Base-by-base conservation (phyloP, 2,113 vertebrate species). In the Austrofundulus limnaeus region DNA sequence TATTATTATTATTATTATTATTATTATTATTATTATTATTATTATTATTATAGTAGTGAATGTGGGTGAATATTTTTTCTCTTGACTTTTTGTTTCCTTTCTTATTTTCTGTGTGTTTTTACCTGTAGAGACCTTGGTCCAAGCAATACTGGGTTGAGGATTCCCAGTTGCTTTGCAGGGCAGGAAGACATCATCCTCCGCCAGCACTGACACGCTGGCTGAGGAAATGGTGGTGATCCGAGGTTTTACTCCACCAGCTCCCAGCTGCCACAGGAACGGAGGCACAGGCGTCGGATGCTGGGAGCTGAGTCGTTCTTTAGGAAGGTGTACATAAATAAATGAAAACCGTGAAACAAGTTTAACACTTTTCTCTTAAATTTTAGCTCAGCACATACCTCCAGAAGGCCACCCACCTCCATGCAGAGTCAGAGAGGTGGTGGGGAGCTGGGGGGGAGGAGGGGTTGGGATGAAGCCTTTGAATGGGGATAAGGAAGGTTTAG, bases 61-160 rank as follows among this genome's bases (percentile, higher is more conserved):
- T n/a, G n/a, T 34, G 31, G 31, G 14, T 42, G 14, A 15, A 16
- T 6, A 42, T 42, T 16, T 42, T 1, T 42, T 34, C 2, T 24
- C 12, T 6, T 19, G 16, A 3, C 5, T 16, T 24, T 4, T 37
- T 8, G 21, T 24, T 42, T 10, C 1, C 7, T 25, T 8, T 45
- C 1, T 11, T 8, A n/a, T 13, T 4, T 49, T 59, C 3, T 28
- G 7, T 59, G 0, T 45, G 1, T 25, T 25, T 16, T 71, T 58
- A 87, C 93, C 92, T 82, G 92, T 92, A 38, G 93, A 93, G 37
- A 93, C 88, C 78, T 92, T 94, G 56, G 86, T 93, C 93, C 93
- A 94, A 66, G 91, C 83, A 2, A 93, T 70, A 16, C 16, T 73
- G 11, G 91, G 91, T 61, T 84, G 72, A 12, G 92, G 92, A 24